A percentile compares a stretch with the other conserved stretches of the same genome.
phyloP scores from a whole-genome alignment of 2,797 vertebrate genomes.

The Adrianichthys oophorus region DNA sequence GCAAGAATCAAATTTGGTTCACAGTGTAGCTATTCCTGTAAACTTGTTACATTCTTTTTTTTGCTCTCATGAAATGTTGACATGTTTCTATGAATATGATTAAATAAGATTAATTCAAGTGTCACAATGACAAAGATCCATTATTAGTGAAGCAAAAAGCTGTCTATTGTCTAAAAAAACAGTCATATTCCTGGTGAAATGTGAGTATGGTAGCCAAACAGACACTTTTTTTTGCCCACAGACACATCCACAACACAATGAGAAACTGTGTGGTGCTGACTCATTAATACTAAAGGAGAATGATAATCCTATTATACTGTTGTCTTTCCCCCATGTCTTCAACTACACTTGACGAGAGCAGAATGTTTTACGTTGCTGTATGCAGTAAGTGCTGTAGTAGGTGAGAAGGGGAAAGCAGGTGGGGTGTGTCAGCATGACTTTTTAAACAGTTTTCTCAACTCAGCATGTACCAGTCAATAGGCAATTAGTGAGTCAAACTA shows the following conservation, averaged over 20 bases:
- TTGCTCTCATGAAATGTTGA: no score
- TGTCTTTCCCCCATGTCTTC: conserved; percentile 54
- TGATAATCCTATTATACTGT: conserved; percentile 69
- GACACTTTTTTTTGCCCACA: background rate
- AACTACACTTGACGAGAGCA: conserved; percentile 50
- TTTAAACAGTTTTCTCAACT: background rate
- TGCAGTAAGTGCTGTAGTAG: conserved; percentile 10
- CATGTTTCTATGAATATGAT: background rate
- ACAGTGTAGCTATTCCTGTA: no score
- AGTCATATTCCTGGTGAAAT: conserved; percentile 3
- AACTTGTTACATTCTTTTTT: background rate
- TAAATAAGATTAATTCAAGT: background rate
- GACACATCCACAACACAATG: conserved; percentile 7
- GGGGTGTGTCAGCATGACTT: background rate
- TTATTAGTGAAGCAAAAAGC: background rate
- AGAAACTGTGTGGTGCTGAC: conserved; percentile 46
- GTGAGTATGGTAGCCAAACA: conserved; percentile 13
- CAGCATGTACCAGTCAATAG: background rate
- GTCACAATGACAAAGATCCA: background rate
- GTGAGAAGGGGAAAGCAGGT: conserved; percentile 3
- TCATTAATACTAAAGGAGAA: conserved; percentile 68
- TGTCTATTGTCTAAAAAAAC: background rate
- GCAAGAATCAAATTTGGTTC: no score
- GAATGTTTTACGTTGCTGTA: conserved; percentile 20
- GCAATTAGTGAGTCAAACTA: background rate